These are phyloP conservation scores for Neosilurus mollespiculum DNA, from an alignment of 2,797 vertebrate genomes.

Conservation along the genomic window DNA sequence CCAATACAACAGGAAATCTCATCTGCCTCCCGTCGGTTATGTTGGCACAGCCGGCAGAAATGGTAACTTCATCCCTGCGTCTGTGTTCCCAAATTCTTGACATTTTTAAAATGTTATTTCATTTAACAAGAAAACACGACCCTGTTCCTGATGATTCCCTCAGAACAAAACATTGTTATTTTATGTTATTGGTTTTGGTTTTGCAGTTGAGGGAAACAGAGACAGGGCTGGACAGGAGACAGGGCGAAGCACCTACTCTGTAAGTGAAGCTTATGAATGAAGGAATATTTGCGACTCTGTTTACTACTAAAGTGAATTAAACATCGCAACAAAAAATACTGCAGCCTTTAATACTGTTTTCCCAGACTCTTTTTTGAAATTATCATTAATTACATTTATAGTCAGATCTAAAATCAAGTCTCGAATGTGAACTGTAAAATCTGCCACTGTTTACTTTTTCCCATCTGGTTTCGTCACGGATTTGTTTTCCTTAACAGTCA, in stretches of 20 bases:
- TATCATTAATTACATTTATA: neutral
- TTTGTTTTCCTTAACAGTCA: constrained; percentile 1
- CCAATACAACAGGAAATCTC: constrained; percentile 78
- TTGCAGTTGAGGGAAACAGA: constrained; percentile 39
- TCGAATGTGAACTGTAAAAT: neutral
- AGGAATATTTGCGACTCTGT: constrained; percentile 38
- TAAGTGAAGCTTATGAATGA: constrained; percentile 54
- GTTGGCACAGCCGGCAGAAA: constrained; percentile 77
- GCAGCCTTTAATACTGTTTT: constrained; percentile 5
- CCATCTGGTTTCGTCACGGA: constrained; percentile 32
- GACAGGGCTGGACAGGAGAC: constrained; percentile 37
- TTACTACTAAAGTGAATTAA: constrained; percentile 35
- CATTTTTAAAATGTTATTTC: constrained; percentile 78
- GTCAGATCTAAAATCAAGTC: neutral
- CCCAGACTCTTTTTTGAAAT: neutral
- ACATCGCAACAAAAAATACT: constrained; percentile 22
- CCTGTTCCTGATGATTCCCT: constrained; percentile 63
- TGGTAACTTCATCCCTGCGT: constrained; percentile 78
- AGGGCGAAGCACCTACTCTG: constrained; percentile 47
- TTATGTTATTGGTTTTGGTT: constrained; percentile 53
- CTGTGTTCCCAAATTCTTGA: constrained; percentile 84
- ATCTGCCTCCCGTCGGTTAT: constrained; percentile 76
- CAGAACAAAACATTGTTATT: constrained; percentile 60
- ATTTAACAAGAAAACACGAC: constrained; percentile 74
- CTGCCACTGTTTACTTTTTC: constrained; percentile 33